Base-by-base conservation (phyloP, 2,113 vertebrate genomes). In the Garra rufa region DNA sequence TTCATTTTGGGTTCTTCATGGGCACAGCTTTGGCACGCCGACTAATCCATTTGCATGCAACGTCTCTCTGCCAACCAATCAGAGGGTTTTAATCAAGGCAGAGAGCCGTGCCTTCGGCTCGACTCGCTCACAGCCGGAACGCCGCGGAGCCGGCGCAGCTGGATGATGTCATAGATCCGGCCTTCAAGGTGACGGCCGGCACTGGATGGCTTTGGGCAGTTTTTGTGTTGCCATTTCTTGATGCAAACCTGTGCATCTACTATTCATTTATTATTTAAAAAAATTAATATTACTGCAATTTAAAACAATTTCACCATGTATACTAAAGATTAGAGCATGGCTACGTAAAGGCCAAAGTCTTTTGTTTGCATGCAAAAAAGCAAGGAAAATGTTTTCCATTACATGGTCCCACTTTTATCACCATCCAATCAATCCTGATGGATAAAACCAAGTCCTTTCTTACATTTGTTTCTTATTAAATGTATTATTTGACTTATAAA, bases 101-200 rank as follows among this genome's bases (percentile, higher is more conserved):
- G 61, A 24, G 13, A 50, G 43, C 82, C 13, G 61, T 43, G 55
- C 38, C 81, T 46, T 57, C 17, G 24, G 30, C 67, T n/a, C 17
- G 46, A 82, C 30, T 55, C 46, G 19, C 63, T 52, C 63, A 14
- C 38, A 63, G n/a, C 81, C 65, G 48, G 50, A 73, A 57, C 28
- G 43, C 48, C 41, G 55, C 55, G 17, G 63, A 82, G 76, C 24
- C 43, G 79, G 74, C 81, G 59, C 71, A 67, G 86, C 52, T 55
- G 21, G 86, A 83, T 87, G 86, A 87, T 87, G 83, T 85, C 83
- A 85, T 76, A 85, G 46, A 59, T 69, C 75, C 48, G 57, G 79
- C 50, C 77, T 77, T 81, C 63, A 50, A 85, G 82, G 65, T 70
- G 83, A 30, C n/a, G 76, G 84, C 81, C 83, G 81, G 81, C 83